phyloP scores from a whole-genome alignment of 2,113 vertebrate genomes.

The Psophia crepitans region DNA sequence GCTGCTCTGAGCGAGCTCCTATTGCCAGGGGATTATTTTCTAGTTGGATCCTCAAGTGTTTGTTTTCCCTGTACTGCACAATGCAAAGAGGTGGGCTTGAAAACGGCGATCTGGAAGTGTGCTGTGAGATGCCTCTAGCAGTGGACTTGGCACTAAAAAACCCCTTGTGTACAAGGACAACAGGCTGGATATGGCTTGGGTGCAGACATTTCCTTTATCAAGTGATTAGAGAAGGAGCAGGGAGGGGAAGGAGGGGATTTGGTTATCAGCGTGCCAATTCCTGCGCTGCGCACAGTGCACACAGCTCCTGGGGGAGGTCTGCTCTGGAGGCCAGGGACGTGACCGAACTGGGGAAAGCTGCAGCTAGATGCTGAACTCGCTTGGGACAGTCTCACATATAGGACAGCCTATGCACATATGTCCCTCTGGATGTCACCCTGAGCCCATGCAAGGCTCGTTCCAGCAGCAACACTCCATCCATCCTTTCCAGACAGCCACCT shows the following conservation, averaged over 20 bases:
- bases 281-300: neutral
- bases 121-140: neutral
- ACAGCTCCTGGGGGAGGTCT: neutral
- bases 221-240: neutral
- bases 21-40: neutral
- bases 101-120: neutral
- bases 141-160: neutral
- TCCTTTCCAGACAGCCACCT: neutral
- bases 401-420: neutral
- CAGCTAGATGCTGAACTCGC: neutral
- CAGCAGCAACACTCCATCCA: neutral
- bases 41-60: neutral
- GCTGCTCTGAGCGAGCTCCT: neutral
- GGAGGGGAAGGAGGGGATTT: neutral
- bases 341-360: neutral
- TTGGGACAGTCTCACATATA: neutral
- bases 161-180: neutral
- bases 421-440: constrained; percentile 28
- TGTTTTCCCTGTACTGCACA: neutral
- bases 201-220: neutral
- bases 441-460: neutral
- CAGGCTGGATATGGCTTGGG: neutral
- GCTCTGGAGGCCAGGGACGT: neutral
- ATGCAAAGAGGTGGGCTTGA: neutral
- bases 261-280: neutral